Conservation (phyloP, 2,888 invertebrate genomes). For the Rhagium mordax region DNA sequence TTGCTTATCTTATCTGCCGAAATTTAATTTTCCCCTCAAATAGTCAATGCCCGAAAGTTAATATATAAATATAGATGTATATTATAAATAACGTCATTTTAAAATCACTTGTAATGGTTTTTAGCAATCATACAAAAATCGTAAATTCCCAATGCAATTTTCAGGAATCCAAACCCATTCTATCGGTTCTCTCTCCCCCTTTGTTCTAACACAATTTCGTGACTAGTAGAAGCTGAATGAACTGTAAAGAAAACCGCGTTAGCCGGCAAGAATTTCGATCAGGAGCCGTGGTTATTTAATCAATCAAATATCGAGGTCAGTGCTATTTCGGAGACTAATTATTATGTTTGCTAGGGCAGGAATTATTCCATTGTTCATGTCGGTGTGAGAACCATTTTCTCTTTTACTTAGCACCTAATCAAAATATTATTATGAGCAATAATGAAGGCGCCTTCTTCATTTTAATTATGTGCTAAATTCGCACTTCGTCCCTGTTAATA, state of each 20-base stretch:
- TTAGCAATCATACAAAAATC: not conserved
- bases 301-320: not conserved
- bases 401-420: not conserved
- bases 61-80: too few relatives aligned
- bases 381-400: not conserved
- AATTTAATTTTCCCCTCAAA: conserved; percentile 17
- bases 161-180: not conserved
- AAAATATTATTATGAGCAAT: not conserved
- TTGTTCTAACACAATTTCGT: conserved; percentile 7
- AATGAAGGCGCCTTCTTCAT: not conserved
- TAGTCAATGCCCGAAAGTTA: conserved; percentile 4
- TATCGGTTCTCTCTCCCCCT: not conserved
- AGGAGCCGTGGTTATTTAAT: conserved; percentile 11
- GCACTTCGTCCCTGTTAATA: not conserved
- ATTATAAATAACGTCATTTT: not conserved
- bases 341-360: not conserved
- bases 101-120: too few relatives aligned
- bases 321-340: not conserved
- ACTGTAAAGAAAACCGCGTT: not conserved
- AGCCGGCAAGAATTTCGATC: not conserved
- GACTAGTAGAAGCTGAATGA: not conserved
- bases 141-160: not conserved
- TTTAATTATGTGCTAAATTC: not conserved
- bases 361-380: not conserved
- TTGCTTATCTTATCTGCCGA: conserved; percentile 20